Base-by-base conservation (phyloP, 2,888 invertebrate species). In the Aricia artaxerxes region DNA sequence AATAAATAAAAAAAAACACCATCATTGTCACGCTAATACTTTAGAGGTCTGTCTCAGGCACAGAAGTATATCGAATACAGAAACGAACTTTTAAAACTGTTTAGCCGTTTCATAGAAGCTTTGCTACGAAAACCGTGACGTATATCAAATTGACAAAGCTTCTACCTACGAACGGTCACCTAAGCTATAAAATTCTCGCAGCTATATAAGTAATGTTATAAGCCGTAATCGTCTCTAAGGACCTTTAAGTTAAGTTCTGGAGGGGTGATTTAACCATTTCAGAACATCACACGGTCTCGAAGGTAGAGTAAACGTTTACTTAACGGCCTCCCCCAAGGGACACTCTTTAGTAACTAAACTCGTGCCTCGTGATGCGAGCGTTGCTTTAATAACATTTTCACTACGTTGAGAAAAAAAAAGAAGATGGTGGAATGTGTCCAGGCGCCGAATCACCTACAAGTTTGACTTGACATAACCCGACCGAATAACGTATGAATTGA, bases 211-310 rank as follows among this genome's bases (percentile, higher is more conserved):
- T 24, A 53, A 53, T 35, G 24, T 11, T 76, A 76, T 53, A 73
- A 35, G 53, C 76, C 31, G 53, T 75, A 57, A 76, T 76, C 31
- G 76, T 57, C 76, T 35, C 76, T 53, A 57, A 35, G 76, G 57
- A 76, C 53, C 57, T 11, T 53, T 76, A 24, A 57, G 35, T 31
- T 24, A 31, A 31, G 53, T 35, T 35, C 35, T 31, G 5, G 35
- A 31, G 76, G 31, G 53, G 35, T 24, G 57, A 76, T 76, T 57
- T 53, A 57, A 16, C 35, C 49, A 76, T 76, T 76, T 76, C 53
- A 76, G 76, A 53, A 76, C 76, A 76, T 76, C 57, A 75, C 49
- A 76, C 76, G 35, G 76, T 35, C 57, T 53, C 53, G 16, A 44
- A 44, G 53, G 76, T 76, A 57, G 57, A 76, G 35, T 5, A 13